These are phyloP conservation scores for Dendrocincla fuliginosa DNA, from an alignment of 2,797 vertebrate genomes.

Conservation along the genomic window DNA sequence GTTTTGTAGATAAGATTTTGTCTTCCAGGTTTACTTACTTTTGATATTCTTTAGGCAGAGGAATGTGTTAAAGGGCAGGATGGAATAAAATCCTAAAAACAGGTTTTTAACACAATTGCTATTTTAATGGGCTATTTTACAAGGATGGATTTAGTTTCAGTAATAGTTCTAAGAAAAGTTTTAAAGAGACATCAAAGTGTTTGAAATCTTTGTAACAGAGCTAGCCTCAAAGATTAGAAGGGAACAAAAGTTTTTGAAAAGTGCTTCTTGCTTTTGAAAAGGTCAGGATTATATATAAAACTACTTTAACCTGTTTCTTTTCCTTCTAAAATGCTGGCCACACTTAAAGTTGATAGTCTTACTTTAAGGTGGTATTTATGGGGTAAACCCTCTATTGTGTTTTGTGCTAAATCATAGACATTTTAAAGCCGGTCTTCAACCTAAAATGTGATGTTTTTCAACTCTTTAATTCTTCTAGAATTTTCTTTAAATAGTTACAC, in stretches of 20 bases:
- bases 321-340: background rate
- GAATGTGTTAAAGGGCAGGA: conserved; percentile 24
- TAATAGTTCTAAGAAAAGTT: conserved; percentile 58
- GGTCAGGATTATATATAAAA: conserved; percentile 31
- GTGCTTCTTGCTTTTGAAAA: conserved; percentile 25
- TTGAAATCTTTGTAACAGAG: conserved; percentile 50
- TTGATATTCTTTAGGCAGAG: background rate
- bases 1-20: background rate
- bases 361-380: conserved; percentile 15
- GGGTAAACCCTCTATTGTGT: background rate
- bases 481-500: background rate
- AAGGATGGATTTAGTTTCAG: conserved; percentile 56
- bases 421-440: background rate
- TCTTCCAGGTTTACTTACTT: conserved; percentile 1
- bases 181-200: conserved; percentile 60
- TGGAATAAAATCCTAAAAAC: conserved; percentile 35
- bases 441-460: background rate
- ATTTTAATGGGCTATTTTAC: conserved; percentile 63
- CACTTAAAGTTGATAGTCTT: conserved; percentile 25
- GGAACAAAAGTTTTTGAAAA: background rate
- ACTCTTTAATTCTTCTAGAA: background rate
- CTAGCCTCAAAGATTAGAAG: conserved; percentile 41
- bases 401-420: background rate
- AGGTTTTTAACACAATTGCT: conserved; percentile 22
- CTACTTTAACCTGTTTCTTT: background rate